A percentile compares a stretch with the other conserved stretches of the same genome.
Conservation (phyloP, 2,888 invertebrate genomes). For the Ophion ellenae region DNA sequence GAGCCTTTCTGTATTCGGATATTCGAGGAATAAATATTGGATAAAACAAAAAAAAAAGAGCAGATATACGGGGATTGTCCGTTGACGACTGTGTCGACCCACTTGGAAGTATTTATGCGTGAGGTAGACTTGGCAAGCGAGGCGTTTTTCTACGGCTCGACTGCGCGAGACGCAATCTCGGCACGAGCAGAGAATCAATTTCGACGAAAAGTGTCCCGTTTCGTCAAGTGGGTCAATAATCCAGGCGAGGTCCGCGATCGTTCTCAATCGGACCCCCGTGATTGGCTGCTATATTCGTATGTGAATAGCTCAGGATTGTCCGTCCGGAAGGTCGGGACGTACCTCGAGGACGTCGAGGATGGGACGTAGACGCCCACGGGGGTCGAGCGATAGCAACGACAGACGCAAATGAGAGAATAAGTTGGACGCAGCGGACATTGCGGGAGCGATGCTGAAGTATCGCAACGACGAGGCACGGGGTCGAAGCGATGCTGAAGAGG, state of each 20-base stretch:
- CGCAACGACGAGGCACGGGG: constrained; percentile 15
- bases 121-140: too few species aligned
- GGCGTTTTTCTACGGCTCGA: neutral
- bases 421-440: constrained; percentile 10
- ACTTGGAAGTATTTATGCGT: too few species aligned
- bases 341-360: neutral
- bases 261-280: neutral
- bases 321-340: neutral
- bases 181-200: too few species aligned
- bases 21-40: too few species aligned
- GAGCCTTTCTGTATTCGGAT: too few species aligned
- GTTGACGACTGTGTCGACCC: too few species aligned
- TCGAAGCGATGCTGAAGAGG: constrained; percentile 31
- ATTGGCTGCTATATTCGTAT: constrained; percentile 8
- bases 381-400: neutral
- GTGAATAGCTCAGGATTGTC: neutral
- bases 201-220: constrained; percentile 23
- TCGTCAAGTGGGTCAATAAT: constrained; percentile 29
- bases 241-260: neutral
- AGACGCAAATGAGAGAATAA: constrained; percentile 6
- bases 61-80: too few species aligned
- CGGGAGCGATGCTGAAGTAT: constrained; percentile 26
- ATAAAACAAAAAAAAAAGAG: too few species aligned
- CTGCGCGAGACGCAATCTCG: neutral
- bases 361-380: neutral